These are phyloP conservation scores for Drosophila affinis DNA, from an alignment of 2,888 invertebrate species.

Conservation along the genomic window DNA sequence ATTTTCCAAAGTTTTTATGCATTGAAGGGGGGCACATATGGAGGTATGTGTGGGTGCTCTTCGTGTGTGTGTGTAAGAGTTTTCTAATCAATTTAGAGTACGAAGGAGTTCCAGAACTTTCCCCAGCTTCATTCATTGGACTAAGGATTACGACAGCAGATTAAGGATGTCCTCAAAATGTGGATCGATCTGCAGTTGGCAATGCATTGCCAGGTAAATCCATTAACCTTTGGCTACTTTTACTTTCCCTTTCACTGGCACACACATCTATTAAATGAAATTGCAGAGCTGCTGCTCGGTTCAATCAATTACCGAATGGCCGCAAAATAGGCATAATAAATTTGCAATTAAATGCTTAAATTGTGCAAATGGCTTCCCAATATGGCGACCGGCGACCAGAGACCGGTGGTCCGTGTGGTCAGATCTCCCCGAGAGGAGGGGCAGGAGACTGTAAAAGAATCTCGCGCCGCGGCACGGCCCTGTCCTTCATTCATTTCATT, in stretches of 20 bases:
- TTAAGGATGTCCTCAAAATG: too few species aligned
- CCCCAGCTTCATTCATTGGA: too few species aligned
- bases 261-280: neutral
- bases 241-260: conserved; percentile 16
- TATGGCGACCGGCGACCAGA: conserved; percentile 37
- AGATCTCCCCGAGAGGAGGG: neutral
- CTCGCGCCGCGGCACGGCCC: neutral
- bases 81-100: neutral
- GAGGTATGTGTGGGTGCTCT: too few species aligned
- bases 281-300: conserved; percentile 41
- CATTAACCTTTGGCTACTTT: conserved; percentile 22
- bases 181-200: neutral
- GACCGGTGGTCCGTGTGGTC: neutral
- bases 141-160: neutral
- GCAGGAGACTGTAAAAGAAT: conserved; percentile 57
- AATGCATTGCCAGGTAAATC: conserved; percentile 1
- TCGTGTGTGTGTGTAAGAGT: neutral
- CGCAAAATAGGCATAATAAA: conserved; percentile 76
- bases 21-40: too few species aligned
- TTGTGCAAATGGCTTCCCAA: conserved; percentile 69
- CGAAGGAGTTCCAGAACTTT: neutral
- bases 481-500: neutral
- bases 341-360: conserved; percentile 76
- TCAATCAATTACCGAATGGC: conserved; percentile 69
- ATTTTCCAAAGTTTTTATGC: neutral